A percentile compares a stretch with the other conserved stretches of the same genome.
Conservation (phyloP, 2,113 vertebrate species). For the Catagonus wagneri region DNA sequence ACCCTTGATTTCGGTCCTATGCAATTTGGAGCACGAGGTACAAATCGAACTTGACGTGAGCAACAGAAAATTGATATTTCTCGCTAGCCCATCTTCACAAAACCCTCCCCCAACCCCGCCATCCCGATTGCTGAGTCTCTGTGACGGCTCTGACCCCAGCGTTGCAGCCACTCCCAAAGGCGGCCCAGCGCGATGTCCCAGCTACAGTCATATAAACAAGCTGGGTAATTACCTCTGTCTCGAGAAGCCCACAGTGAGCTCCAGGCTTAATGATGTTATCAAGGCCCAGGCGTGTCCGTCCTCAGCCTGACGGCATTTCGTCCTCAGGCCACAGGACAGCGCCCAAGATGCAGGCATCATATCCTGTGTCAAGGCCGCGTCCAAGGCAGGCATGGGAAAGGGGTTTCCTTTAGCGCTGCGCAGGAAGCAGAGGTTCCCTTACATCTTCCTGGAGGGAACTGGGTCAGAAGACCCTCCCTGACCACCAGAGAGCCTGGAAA, state of each 20-base stretch:
- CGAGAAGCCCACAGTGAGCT: not conserved
- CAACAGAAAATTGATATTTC: not conserved
- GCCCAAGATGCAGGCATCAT: no score
- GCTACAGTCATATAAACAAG: not conserved
- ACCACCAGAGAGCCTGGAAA: not conserved
- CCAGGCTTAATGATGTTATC: not conserved
- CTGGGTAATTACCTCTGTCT: not conserved
- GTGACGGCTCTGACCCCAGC: not conserved
- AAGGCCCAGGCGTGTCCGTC: not conserved
- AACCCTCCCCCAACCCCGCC: no score
- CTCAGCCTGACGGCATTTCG: fast-evolving
- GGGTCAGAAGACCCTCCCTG: not conserved
- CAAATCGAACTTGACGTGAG: not conserved
- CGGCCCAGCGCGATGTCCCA: not conserved
- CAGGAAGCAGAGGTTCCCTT: not conserved
- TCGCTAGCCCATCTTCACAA: not conserved
- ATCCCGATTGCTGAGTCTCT: not conserved
- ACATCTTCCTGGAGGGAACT: not conserved
- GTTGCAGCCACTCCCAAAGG: not conserved
- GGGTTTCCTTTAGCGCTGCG: not conserved
- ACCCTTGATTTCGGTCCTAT: not conserved
- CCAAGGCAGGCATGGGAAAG: not conserved
- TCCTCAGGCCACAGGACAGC: not conserved
- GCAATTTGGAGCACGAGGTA: not conserved
- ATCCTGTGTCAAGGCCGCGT: not conserved